A percentile compares a stretch with the other conserved stretches of the same genome.
phyloP scores from a whole-genome alignment of 2,888 invertebrate genomes.

The Pyrocoelia pectoralis region DNA sequence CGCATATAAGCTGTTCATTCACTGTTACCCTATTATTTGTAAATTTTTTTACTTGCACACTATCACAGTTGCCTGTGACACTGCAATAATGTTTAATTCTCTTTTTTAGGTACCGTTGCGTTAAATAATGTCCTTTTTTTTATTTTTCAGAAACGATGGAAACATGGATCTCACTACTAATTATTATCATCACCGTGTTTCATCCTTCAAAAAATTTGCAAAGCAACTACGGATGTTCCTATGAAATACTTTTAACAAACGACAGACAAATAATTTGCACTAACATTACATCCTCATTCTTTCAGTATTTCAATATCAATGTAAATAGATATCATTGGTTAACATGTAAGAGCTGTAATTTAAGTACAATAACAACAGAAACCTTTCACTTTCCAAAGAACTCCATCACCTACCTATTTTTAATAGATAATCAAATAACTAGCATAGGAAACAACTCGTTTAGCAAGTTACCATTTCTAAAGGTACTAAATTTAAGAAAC shows the following conservation, averaged over 20 bases:
- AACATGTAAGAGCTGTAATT: constrained; percentile 52
- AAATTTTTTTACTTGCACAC: no score
- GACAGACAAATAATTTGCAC: constrained; percentile 53
- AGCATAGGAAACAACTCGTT: constrained; percentile 51
- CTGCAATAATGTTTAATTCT: no score
- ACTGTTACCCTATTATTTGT: no score
- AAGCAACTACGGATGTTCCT: constrained; percentile 44
- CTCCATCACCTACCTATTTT: constrained; percentile 51
- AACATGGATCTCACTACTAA: constrained; percentile 49
- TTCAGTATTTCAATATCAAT: constrained; percentile 48
- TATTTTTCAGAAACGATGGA: constrained; percentile 48
- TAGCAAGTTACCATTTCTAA: constrained; percentile 50
- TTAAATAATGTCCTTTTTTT: neutral
- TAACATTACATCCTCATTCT: constrained; percentile 50
- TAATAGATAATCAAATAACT: constrained; percentile 47
- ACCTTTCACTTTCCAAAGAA: constrained; percentile 53
- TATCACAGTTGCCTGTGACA: no score
- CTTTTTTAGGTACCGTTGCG: neutral
- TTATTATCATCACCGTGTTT: constrained; percentile 39
- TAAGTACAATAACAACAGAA: constrained; percentile 49
- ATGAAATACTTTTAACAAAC: constrained; percentile 44
- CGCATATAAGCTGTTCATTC: no score
- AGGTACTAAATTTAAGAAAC: constrained; percentile 52
- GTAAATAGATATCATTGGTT: constrained; percentile 54
- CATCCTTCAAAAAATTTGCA: constrained; percentile 39